Conservation (phyloP, 2,888 invertebrate genomes). For the Ophion ventricosus region DNA sequence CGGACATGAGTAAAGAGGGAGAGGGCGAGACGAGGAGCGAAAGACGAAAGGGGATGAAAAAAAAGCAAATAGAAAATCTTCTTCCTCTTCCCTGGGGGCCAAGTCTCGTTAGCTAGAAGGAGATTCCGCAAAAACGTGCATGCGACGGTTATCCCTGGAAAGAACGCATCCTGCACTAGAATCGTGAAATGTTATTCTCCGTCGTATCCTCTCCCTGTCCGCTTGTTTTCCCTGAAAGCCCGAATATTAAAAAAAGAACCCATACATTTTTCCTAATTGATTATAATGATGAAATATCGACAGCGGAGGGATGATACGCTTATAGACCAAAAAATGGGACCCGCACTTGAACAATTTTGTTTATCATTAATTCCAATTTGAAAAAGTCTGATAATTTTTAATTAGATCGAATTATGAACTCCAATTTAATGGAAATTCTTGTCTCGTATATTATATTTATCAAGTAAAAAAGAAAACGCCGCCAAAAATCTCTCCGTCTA, state of each 20-base stretch:
- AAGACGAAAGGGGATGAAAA: neutral
- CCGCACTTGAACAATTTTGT: neutral
- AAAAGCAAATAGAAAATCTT: neutral
- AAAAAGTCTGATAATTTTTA: neutral
- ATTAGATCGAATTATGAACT: neutral
- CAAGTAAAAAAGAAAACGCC: too few species aligned
- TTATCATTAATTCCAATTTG: neutral
- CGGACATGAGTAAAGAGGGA: neutral
- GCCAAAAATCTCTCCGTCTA: neutral
- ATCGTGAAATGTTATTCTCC: conserved; percentile 20
- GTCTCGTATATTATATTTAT: too few species aligned
- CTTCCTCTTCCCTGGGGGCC: conserved; percentile 9
- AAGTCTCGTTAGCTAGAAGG: conserved; percentile 40
- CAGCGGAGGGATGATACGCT: neutral
- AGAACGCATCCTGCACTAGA: conserved; percentile 11
- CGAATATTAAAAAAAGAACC: neutral
- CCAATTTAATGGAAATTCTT: too few species aligned
- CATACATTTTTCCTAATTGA: neutral
- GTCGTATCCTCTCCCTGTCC: neutral
- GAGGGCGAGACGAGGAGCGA: neutral
- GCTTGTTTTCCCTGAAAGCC: conserved; percentile 2
- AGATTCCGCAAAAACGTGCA: conserved; percentile 14
- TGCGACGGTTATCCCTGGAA: conserved; percentile 31
- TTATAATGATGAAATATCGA: neutral
- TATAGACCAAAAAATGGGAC: too few species aligned